Evolutionary conservation across 35 echinoderm and acorn worm species (phyloP), one percentile per base, ranked within the genome.

Genomic region (Heliocidaris erythrogramma): DNA sequence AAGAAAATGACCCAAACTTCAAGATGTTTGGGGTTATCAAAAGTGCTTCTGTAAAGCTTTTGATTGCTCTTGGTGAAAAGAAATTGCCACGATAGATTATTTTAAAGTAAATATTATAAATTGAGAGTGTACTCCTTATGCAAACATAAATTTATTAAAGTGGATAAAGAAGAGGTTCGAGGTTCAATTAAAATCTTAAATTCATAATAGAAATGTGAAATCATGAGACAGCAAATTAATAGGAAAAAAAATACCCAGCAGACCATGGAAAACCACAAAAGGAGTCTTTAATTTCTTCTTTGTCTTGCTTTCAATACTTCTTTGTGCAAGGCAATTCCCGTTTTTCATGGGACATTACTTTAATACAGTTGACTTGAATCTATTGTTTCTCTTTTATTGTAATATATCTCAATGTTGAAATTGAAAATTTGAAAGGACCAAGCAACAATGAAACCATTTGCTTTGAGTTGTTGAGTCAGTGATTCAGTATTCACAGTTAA

Each of bases 121-220:
- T n/a, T 56, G 52, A 56, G 52, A 56, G 13, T 56, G 52, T 78
- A 78, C 65, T 78, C 65, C 65, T 78, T 78, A 27, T 3, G 27
- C 65, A 78, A 78, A 78, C 65, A 78, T 29, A 27, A 3, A 78
- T n/a, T 78, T 18, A 78, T 78, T 78, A 8, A 78, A 78, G 14
- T 56, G 52, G 14, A 56, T 69, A 78, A 27, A 78, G 65, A 78
- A 78, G 17, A 27, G 65, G 18, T 18, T 78, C 65, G 0, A 78
- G 27, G 21, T 78, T 78, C 65, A 78, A n/a, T 78, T 78, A 78
- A 78, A 78, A 78, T 78, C 65, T 78, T 78, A 78, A 78, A 78
- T 78, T n/a, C 4, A 78, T 78, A 78, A 27, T 27, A 27, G 27
- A 56, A 56, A 56, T 56, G 52, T 56, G 18, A 78, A 78, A 78